These are phyloP conservation scores for Pardosa pseudoannulata DNA, from an alignment of 2,888 invertebrate species.

Conservation along the genomic window DNA sequence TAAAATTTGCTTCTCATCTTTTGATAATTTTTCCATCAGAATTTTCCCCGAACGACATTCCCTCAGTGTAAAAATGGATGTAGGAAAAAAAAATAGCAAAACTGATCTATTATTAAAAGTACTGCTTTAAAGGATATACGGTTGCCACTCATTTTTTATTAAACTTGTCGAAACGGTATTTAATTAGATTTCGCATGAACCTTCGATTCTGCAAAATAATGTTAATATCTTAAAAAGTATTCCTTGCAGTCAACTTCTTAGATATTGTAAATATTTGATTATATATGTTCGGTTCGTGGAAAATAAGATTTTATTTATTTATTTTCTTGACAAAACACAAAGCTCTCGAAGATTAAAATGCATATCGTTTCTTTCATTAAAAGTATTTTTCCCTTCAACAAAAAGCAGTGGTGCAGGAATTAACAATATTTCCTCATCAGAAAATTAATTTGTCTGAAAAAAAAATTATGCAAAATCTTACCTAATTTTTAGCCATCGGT, in stretches of 20 bases:
- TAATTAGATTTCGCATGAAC: not conserved
- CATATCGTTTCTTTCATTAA: not conserved
- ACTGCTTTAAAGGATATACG: not conserved
- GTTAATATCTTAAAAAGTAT: not conserved
- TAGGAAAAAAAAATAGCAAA: not conserved
- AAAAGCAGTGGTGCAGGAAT: not conserved
- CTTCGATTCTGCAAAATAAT: not conserved
- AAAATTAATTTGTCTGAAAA: not conserved
- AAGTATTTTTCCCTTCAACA: not conserved
- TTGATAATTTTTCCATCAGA: not conserved
- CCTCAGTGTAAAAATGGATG: too few species aligned
- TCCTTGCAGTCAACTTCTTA: not conserved
- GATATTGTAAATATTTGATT: constrained; percentile 8
- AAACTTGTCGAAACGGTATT: not conserved
- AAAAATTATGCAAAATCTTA: not conserved
- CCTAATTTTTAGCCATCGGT: too few species aligned
- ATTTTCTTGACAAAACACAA: not conserved
- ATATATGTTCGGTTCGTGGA: not conserved
- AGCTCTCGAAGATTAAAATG: not conserved
- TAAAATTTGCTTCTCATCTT: not conserved
- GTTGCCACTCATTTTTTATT: constrained; percentile 21
- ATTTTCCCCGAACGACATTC: not conserved
- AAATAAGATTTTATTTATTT: not conserved
- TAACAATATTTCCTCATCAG: not conserved
- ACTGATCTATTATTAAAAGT: constrained; percentile 1